Evolutionary conservation across 2,113 vertebrate species (phyloP).

Genomic region (Hippocampus comes): DNA sequence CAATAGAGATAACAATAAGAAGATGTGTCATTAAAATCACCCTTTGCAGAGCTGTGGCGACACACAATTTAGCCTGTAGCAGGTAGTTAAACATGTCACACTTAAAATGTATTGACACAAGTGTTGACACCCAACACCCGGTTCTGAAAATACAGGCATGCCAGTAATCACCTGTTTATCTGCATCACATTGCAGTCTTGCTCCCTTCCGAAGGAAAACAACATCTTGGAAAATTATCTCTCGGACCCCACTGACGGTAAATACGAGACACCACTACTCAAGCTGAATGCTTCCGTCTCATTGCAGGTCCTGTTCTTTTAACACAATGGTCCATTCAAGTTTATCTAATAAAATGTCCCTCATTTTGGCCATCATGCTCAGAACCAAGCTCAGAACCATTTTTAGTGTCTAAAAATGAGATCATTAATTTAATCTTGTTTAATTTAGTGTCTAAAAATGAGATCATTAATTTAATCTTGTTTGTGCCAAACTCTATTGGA

Average conservation of each 20-base stretch:
- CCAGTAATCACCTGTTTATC: slow-evolving; percentile 36
- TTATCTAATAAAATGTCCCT: slow-evolving; percentile 26
- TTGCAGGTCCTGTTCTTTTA: not conserved
- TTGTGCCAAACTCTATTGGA: slow-evolving; percentile 51
- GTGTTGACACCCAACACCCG: slow-evolving; percentile 38
- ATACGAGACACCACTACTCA: not conserved
- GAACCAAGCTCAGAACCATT: slow-evolving; percentile 22
- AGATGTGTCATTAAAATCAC: slow-evolving; percentile 12
- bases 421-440: slow-evolving; percentile 63
- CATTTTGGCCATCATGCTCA: slow-evolving; percentile 18
- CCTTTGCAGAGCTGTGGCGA: slow-evolving; percentile 12
- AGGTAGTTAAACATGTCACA: slow-evolving; percentile 44
- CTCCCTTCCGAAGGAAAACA: slow-evolving; percentile 18
- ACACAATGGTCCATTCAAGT: slow-evolving; percentile 31
- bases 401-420: slow-evolving; percentile 53
- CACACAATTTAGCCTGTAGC: slow-evolving; percentile 18
- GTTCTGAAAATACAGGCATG: slow-evolving; percentile 27
- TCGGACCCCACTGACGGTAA: not conserved
- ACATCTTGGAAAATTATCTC: slow-evolving; percentile 6
- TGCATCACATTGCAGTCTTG: slow-evolving; percentile 26
- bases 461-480: slow-evolving; percentile 66
- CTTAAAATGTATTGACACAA: slow-evolving; percentile 44
- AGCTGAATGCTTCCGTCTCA: not conserved
- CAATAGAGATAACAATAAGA: slow-evolving; percentile 2
- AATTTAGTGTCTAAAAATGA: slow-evolving; percentile 52